Conservation (phyloP, 23 tunicate species). For the Botrylloides violaceus region DNA sequence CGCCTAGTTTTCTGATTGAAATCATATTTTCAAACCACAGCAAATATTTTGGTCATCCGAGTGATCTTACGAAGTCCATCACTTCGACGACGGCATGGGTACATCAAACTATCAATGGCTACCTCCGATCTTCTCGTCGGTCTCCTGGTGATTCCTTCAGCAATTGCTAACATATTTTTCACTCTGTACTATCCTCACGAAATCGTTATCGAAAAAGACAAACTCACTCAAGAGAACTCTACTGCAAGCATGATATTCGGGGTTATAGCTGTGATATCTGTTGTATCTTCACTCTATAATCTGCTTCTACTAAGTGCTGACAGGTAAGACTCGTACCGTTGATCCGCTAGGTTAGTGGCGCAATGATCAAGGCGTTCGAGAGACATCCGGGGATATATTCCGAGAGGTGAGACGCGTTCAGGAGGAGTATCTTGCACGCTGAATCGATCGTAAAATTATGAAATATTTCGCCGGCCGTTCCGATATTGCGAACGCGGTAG, state of each 20-base stretch:
- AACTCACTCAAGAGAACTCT: conserved; percentile 37
- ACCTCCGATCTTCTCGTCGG: conserved; percentile 72
- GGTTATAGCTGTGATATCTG: conserved; percentile 50
- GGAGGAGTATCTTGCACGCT: no score
- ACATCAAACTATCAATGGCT: conserved; percentile 85
- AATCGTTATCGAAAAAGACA: not conserved
- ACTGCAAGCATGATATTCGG: conserved; percentile 70
- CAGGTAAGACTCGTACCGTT: conserved; percentile 42
- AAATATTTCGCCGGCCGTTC: no score
- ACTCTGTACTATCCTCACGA: conserved; percentile 32
- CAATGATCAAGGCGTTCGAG: no score
- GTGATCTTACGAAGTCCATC: conserved; percentile 38
- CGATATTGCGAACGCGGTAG: no score
- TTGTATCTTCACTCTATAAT: conserved; percentile 64
- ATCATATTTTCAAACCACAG: no score
- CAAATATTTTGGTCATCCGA: conserved; percentile 57
- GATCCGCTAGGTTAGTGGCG: no score
- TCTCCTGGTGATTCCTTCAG: conserved; percentile 59
- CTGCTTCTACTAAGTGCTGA: conserved; percentile 64
- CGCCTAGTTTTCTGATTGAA: no score
- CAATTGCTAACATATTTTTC: conserved; percentile 49
- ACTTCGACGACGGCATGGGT: conserved; percentile 64
- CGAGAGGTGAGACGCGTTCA: no score
- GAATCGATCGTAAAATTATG: no score
- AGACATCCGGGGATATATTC: no score